phyloP scores from a whole-genome alignment of 2,888 invertebrate genomes.

The Lissonota sp. region DNA sequence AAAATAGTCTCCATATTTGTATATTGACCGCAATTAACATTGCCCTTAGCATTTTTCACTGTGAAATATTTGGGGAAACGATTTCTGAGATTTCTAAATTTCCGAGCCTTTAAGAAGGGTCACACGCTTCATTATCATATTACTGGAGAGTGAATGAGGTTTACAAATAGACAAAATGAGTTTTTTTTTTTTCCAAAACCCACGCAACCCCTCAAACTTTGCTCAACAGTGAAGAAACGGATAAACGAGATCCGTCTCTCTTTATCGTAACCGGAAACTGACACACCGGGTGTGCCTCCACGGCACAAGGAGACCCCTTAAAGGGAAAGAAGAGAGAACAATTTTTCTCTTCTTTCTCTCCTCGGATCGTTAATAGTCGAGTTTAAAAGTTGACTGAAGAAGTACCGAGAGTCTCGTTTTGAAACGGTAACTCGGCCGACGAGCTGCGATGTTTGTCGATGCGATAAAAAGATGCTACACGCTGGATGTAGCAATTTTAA shows the following conservation, averaged over 20 bases:
- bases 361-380: conserved; percentile 17
- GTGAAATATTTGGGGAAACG: no score
- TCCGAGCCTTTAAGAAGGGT: no score
- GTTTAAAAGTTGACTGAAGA: conserved; percentile 29
- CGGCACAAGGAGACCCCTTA: conserved; percentile 16
- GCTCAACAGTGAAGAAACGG: conserved; percentile 12
- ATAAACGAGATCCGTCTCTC: conserved; percentile 35
- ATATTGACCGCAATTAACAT: no score
- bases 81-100: no score
- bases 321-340: conserved; percentile 1
- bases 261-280: conserved; percentile 53
- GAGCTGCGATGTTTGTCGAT: conserved; percentile 5
- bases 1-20: no score
- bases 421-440: conserved; percentile 24
- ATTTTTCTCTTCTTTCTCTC: conserved; percentile 8
- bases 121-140: no score
- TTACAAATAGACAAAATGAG: no score
- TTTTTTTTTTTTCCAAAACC: no score
- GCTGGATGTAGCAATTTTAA: conserved; percentile 1
- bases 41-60: no score
- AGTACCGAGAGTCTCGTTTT: conserved; percentile 21
- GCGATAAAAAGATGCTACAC: conserved; percentile 1
- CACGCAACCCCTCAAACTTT: no score
- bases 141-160: no score
- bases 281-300: conserved; percentile 16